Base-by-base conservation (phyloP, 1,140 invertebrate species). In the Sycophaga agraensis region DNA sequence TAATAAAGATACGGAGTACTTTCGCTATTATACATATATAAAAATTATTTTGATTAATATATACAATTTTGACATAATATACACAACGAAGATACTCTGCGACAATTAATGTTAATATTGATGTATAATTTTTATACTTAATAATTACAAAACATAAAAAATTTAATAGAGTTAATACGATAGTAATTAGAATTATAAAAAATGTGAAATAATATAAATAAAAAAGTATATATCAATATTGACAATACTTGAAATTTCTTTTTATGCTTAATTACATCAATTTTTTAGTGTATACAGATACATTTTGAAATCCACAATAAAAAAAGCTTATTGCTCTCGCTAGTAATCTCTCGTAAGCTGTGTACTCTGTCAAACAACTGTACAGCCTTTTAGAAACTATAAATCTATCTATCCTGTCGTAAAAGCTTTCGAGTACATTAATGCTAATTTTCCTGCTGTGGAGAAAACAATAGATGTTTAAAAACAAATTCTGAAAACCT, bases 341-440 rank as follows among this genome's bases (percentile, higher is more conserved):
- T 46, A 45, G 12, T 34, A 43, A n/a, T 5, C 31, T 42, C 14
- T 35, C 28, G 42, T 58, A 34, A 56, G 1, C 14, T 48, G 19
- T 45, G 28, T 22, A 22, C 39, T 42, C 39, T 54, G 37, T 26
- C 16, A 31, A 31, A 42, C 39, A 24, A 12, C 50, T 53, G 35
- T 55, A 43, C 40, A 43, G 26, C 53, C 2, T 54, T 17, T 31
- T n/a, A 57, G 46, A 57, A 9, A 48, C 34, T 49, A 8, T 45
- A 14, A 45, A 45, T 21, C 54, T 43, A 45, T 21, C 54, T 43
- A n/a, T 28, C 11, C 55, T 48, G 21, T 48, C 54, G 55, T 58
- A 58, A 31, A 48, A 48, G 31, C 54, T 56, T 45, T 46, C n/a
- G 12, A 56, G 19, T 35, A 56, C 1, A 35, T 35, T 17, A 11